Evolutionary conservation across 2,797 vertebrate species (phyloP).

Genomic region (Muscicapa comitata): DNA sequence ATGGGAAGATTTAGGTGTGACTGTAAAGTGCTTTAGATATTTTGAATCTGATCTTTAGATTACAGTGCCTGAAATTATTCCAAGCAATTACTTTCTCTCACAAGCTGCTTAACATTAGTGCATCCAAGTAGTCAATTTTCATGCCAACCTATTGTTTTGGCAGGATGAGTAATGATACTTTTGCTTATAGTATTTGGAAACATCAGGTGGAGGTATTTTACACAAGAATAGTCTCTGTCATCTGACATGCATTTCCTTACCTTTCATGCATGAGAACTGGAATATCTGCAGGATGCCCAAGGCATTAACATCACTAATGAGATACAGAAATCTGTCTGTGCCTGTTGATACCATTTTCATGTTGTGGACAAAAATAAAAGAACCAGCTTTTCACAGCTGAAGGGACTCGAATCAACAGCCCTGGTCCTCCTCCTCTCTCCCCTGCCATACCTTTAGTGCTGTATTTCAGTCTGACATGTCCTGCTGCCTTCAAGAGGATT

Average conservation of each 20-base stretch:
- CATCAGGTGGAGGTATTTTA: neutral
- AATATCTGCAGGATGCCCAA: neutral
- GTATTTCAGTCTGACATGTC: slow-evolving; percentile 50
- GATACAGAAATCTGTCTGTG: neutral
- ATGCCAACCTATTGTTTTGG: neutral
- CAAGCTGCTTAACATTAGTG: neutral
- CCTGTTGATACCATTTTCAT: neutral
- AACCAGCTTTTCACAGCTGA: neutral
- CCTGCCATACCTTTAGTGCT: slow-evolving; percentile 34
- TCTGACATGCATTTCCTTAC: neutral
- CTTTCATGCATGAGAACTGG: neutral
- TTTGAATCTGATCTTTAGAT: slow-evolving; percentile 40
- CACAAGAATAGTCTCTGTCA: neutral
- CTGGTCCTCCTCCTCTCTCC: neutral
- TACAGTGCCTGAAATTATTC: slow-evolving; percentile 32
- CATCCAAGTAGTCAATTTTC: neutral
- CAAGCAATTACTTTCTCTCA: slow-evolving; percentile 3
- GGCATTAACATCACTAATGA: neutral
- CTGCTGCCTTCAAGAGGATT: neutral
- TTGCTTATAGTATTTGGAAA: slow-evolving; percentile 7
- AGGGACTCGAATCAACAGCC: neutral
- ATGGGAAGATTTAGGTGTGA: slow-evolving; percentile 29
- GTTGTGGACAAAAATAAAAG: neutral
- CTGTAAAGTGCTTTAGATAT: slow-evolving; percentile 16
- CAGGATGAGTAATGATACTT: slow-evolving; percentile 21